Percentiles rank a stretch among this genome's conserved stretches.
phyloP scores from a whole-genome alignment of 2,888 invertebrate species.

The Craniophora ligustri region DNA sequence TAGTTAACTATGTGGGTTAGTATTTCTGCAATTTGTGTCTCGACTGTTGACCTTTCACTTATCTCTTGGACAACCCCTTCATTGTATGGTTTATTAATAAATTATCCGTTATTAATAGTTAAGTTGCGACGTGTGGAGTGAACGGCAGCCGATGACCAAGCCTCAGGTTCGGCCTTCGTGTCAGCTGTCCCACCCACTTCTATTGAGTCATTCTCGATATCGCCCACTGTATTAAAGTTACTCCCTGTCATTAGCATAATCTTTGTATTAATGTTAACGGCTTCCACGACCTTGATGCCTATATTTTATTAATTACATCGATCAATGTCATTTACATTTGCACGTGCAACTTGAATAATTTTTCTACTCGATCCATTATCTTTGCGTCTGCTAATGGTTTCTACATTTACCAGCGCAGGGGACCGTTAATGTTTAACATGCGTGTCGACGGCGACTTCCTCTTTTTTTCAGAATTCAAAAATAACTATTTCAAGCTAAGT shows the following conservation, averaged over 20 bases:
- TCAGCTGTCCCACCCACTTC: constrained; percentile 75
- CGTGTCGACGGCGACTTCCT: constrained; percentile 20
- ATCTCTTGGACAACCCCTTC: constrained; percentile 39
- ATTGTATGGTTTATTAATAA: constrained; percentile 35
- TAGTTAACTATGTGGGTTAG: constrained; percentile 46
- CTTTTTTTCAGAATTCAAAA: constrained; percentile 28
- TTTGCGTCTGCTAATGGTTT: constrained; percentile 12
- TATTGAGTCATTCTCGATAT: constrained; percentile 74
- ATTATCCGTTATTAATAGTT: constrained; percentile 43
- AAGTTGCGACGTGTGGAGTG: constrained; percentile 43
- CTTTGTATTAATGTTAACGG: constrained; percentile 74
- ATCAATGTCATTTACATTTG: constrained; percentile 49
- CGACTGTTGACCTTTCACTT: constrained; percentile 53
- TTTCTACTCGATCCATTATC: constrained; percentile 9
- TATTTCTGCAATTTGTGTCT: constrained; percentile 48
- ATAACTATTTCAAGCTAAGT: constrained; percentile 36
- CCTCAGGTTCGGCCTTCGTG: constrained; percentile 70
- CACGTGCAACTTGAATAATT: constrained; percentile 20
- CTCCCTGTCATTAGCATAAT: constrained; percentile 74
- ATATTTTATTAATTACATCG: constrained; percentile 60
- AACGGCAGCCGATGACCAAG: constrained; percentile 77
- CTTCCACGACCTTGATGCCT: constrained; percentile 74
- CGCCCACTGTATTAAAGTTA: constrained; percentile 70
- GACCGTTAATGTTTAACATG: constrained; percentile 36
- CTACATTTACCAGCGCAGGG: constrained; percentile 4